A percentile compares a stretch with the other conserved stretches of the same genome.
These are phyloP conservation scores for Xylocampa areola DNA, from an alignment of 2,888 invertebrate species.

Conservation along the genomic window DNA sequence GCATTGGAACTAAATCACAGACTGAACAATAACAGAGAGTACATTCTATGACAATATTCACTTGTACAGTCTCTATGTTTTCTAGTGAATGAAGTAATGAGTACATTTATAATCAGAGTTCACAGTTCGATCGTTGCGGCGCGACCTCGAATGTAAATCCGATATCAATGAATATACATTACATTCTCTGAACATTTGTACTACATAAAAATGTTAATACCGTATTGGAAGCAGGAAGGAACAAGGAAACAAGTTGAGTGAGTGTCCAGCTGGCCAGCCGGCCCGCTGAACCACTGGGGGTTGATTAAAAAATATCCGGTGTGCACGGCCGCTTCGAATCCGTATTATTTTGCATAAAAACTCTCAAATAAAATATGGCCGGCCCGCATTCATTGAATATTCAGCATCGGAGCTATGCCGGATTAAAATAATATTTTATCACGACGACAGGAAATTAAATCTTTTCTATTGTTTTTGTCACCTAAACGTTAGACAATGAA, in stretches of 20 bases:
- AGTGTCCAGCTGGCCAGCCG: conserved; percentile 32
- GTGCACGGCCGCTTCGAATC: conserved; percentile 54
- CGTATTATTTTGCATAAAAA: conserved; percentile 74
- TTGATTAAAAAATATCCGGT: conserved; percentile 72
- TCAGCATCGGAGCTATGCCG: conserved; percentile 74
- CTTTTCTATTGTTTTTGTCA: conserved; percentile 80
- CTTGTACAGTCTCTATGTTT: neutral
- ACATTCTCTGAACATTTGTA: conserved; percentile 44
- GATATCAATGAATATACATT: conserved; percentile 50
- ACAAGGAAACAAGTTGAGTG: conserved; percentile 55
- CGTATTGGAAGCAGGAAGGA: conserved; percentile 29
- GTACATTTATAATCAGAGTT: conserved; percentile 40
- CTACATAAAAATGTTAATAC: conserved; percentile 55
- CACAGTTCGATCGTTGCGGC: conserved; percentile 29
- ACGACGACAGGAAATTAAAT: conserved; percentile 82
- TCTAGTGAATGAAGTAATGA: conserved; percentile 33
- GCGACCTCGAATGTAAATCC: conserved; percentile 49
- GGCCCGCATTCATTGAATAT: conserved; percentile 77
- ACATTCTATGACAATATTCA: neutral
- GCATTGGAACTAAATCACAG: conserved; percentile 32
- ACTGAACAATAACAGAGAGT: conserved; percentile 2
- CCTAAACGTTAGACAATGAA: conserved; percentile 66
- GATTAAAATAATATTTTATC: conserved; percentile 85
- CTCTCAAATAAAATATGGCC: conserved; percentile 78
- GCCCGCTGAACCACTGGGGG: conserved; percentile 40